Base-by-base conservation (phyloP, 2,888 invertebrate species). In the Scelioninae gen. 1 region DNA sequence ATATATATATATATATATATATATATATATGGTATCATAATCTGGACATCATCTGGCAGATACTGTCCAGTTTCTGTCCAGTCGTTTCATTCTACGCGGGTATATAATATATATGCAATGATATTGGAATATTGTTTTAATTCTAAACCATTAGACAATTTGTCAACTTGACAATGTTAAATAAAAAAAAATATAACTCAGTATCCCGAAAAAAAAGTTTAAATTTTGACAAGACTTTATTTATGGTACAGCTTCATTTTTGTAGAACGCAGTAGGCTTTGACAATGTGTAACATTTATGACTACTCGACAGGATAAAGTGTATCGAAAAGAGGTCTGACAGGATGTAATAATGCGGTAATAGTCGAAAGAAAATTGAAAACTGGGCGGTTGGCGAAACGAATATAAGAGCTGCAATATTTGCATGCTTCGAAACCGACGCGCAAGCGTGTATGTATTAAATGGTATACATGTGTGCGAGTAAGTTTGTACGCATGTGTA, bases 311-410 rank as follows among this genome's bases (percentile, higher is more conserved):
- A 53, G 29, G 38, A 60, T 23, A 45, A 45, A 43, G 16, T n/a
- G 45, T 47, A 71, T 63, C 47, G 69, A 49, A 29, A 68, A 62
- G 49, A 32, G 43, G n/a, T 62, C 38, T 45, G 56, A 60, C 71
- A 71, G 72, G 55, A 77, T 60, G 72, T 66, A 65, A 76, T 76
- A 66, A 76, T 55, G 56, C 49, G 66, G 72, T 68, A 74, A 77
- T 74, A 49, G 77, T 62, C 15, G 76, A 49, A 72, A 56, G 72
- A 68, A 60, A 66, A 76, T 72, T 63, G 77, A 65, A 72, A 82
- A 77, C 65, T 29, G 55, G 29, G 40, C 13, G 29, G 29, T 7
- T 15, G 15, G 16, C 15, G 63, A 62, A 72, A 60, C 76, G 66
- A 72, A 47, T 51, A 79, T 56, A 72, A 56, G 58, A 71, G 40